Percentiles rank a stretch among this genome's conserved stretches.
phyloP scores from a whole-genome alignment of 2,797 vertebrate genomes.

The Rhyacichthys aspro region DNA sequence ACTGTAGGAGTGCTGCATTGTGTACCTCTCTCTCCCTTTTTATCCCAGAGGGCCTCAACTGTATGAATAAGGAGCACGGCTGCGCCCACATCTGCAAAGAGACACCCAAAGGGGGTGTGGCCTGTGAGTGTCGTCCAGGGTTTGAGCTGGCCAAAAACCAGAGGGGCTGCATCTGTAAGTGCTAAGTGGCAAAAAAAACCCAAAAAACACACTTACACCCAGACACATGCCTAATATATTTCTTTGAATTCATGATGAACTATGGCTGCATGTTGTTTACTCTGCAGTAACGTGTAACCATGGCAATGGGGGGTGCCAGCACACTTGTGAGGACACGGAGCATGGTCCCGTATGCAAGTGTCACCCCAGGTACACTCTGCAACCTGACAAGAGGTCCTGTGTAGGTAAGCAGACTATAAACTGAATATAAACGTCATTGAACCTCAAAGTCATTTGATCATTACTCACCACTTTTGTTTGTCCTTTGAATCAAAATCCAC shows the following conservation, averaged over 20 bases:
- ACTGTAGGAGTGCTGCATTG: slow-evolving; percentile 78
- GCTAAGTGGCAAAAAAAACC: background rate
- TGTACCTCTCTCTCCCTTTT: slow-evolving; percentile 64
- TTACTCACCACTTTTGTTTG: too few species aligned
- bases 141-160: slow-evolving; percentile 96
- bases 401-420: slow-evolving; percentile 82
- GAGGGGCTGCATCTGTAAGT: slow-evolving; percentile 93
- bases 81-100: slow-evolving; percentile 98
- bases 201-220: background rate
- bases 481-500: too few species aligned
- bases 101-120: slow-evolving; percentile 89
- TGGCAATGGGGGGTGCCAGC: slow-evolving; percentile 96
- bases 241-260: slow-evolving; percentile 14
- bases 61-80: slow-evolving; percentile 98
- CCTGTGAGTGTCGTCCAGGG: slow-evolving; percentile 95
- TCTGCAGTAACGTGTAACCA: slow-evolving; percentile 93
- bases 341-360: slow-evolving; percentile 91
- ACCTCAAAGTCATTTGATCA: too few species aligned
- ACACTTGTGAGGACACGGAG: slow-evolving; percentile 93
- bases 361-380: slow-evolving; percentile 89
- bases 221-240: slow-evolving; percentile 1
- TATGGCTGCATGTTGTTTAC: slow-evolving; percentile 40
- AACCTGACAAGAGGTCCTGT: slow-evolving; percentile 89
- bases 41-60: slow-evolving; percentile 95
- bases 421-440: background rate